Evolutionary conservation across 2,888 invertebrate genomes (phyloP).

Genomic region (Phytoseiulus persimilis): DNA sequence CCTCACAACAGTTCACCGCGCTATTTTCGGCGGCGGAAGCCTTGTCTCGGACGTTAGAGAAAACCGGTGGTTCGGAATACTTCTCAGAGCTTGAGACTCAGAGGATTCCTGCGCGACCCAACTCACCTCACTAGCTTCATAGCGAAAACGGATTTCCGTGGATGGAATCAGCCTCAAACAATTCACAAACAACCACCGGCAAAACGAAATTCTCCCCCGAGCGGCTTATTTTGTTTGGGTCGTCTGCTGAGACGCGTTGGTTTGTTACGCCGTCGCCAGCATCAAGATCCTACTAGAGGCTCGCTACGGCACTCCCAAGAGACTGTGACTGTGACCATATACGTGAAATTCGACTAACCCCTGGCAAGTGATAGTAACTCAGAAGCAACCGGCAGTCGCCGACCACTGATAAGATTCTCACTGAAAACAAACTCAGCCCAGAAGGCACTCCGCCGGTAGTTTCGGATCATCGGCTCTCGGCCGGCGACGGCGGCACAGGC

Average conservation of each 20-base stretch:
- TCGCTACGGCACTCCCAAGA: no score
- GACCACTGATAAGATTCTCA: not conserved
- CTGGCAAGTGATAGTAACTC: no score
- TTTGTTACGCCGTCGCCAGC: not conserved
- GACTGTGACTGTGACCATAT: no score
- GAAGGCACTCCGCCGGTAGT: not conserved
- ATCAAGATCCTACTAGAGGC: not conserved
- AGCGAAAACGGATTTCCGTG: not conserved
- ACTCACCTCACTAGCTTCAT: slow-evolving; percentile 35
- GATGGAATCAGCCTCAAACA: not conserved
- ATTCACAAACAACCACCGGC: not conserved
- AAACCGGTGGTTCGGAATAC: no score
- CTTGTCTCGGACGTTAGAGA: no score
- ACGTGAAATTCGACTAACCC: no score
- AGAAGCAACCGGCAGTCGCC: no score
- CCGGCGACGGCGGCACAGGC: not conserved
- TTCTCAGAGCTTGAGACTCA: no score
- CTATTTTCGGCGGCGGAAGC: no score
- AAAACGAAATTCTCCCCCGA: not conserved
- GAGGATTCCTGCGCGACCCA: not conserved
- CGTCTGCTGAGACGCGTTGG: not conserved
- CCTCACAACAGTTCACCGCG: no score
- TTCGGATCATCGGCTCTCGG: not conserved
- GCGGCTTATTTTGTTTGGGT: not conserved
- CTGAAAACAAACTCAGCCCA: not conserved